A percentile compares a stretch with the other conserved stretches of the same genome.
Evolutionary conservation across 2,888 invertebrate genomes (phyloP).

Genomic region (Nomada flava): DNA sequence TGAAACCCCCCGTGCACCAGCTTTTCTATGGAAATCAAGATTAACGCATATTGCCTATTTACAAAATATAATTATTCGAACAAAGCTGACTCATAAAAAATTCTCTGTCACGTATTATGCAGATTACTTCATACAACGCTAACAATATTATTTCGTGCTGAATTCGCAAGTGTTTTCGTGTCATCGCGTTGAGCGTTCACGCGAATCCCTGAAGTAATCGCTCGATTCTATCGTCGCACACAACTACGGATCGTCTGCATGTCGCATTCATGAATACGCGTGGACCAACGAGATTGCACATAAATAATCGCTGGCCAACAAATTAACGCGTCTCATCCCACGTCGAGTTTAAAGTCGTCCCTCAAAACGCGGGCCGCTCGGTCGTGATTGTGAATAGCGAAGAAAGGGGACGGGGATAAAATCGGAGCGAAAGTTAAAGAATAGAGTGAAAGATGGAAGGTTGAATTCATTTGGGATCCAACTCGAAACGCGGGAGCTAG

Average conservation of each 20-base stretch:
- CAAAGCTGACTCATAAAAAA: not conserved
- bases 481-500: constrained; percentile 14
- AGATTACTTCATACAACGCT: not conserved
- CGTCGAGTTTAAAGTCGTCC: constrained; percentile 59
- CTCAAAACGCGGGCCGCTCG: constrained; percentile 25
- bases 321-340: constrained; percentile 66
- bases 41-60: too few relatives aligned
- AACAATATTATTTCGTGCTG: constrained; percentile 2
- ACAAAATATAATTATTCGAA: not conserved
- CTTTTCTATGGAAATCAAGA: too few relatives aligned
- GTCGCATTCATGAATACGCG: constrained; percentile 46
- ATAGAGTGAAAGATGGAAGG: constrained; percentile 22
- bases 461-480: constrained; percentile 18
- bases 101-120: not conserved
- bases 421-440: constrained; percentile 25
- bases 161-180: not conserved
- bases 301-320: constrained; percentile 56
- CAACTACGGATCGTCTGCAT: not conserved
- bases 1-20: too few relatives aligned
- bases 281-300: constrained; percentile 44
- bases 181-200: not conserved
- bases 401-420: constrained; percentile 33
- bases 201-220: not conserved
- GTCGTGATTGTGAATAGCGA: constrained; percentile 40
- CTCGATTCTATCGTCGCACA: not conserved